Evolutionary conservation across 2,888 invertebrate genomes (phyloP), one percentile per base, ranked within the genome.

Genomic region (Clitarchus hookeri): DNA sequence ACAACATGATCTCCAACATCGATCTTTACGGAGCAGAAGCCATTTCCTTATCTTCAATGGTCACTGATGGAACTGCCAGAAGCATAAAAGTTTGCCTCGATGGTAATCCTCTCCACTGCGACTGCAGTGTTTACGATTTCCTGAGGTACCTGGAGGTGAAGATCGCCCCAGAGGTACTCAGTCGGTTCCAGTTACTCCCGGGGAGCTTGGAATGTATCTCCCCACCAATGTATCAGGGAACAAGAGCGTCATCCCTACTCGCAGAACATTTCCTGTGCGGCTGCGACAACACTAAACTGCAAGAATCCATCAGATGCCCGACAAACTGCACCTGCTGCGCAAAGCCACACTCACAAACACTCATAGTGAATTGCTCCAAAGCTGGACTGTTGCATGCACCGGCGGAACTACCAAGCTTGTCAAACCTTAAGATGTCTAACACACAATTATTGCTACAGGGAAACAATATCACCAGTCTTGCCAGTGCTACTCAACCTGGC

Each of bases 61-160:
- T 2, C 26, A 44, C 48, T 8, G 44, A 44, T n/a, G n/a, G 44
- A 12, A 9, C 26, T 53, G 19, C 25, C 11, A 26, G 25, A 12
- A 82, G 54, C 27, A 23, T 77, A 88, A 88, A 0, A 91, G 83
- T 95, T 78, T 90, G 91, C 36, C 89, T 95, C 0, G 93, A 92
- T 23, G 90, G 93, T 53, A 95, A 95, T 91, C 95, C 95, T 0
- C 89, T 96, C 12, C 88, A 90, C 6, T 96, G 96, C 89, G 94
- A 95, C 89, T 95, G 95, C 89, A 86, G 90, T 0, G 88, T 94
- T 1, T 92, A 93, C 87, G 90, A 93, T 87, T 93, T 95, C 84
- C 90, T 94, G 0, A 92, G 92, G 80, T 94, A 93, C 88, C 89
- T 94, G 13, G 91, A 92, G 65, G 91, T 92, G 0, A 90, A 91